phyloP scores from a whole-genome alignment of 2,797 vertebrate species.

The Rhinoraja longicauda region DNA sequence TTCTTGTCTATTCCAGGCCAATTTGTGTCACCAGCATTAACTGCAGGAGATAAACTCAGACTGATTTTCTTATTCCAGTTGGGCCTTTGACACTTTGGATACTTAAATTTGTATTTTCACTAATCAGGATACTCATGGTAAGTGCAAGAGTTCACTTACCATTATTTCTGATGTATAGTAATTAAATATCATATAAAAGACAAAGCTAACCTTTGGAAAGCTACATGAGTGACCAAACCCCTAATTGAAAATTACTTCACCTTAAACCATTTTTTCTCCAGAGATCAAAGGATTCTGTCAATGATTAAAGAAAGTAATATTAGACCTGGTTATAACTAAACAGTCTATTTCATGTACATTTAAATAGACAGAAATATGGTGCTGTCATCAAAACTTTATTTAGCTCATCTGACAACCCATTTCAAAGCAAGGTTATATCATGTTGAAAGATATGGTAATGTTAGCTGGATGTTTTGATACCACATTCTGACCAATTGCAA shows the following conservation, averaged over 20 bases:
- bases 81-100: background rate
- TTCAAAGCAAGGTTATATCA: background rate
- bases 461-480: slow-evolving; percentile 21
- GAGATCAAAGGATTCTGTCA: background rate
- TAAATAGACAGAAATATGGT: background rate
- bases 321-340: slow-evolving; percentile 27
- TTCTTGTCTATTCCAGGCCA: background rate
- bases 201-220: background rate
- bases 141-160: background rate
- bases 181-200: background rate
- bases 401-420: background rate
- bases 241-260: slow-evolving; percentile 11
- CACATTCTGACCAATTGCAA: background rate
- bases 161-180: background rate
- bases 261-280: background rate
- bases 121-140: background rate
- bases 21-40: background rate
- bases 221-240: background rate
- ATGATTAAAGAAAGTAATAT: slow-evolving; percentile 11
- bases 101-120: slow-evolving; percentile 3
- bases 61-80: background rate
- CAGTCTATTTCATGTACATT: background rate
- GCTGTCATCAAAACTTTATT: background rate
- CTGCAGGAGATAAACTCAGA: background rate
- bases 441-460: background rate